Evolutionary conservation across 2,113 vertebrate species (phyloP), one percentile per base, ranked within the genome.

Genomic region (Todiramphus chloris): DNA sequence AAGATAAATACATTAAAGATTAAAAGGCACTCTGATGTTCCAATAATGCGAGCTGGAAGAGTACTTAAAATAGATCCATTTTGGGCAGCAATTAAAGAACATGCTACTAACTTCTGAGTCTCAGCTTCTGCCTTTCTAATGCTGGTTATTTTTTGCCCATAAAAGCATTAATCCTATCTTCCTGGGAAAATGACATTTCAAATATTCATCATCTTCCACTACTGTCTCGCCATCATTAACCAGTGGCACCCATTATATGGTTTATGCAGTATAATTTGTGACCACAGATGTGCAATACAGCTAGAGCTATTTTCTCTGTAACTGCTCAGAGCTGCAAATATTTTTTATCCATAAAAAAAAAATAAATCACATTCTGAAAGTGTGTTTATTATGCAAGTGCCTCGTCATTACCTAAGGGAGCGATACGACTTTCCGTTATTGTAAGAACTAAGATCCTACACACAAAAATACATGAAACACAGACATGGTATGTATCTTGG

Each of bases 1-100:
- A 82, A 63, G 73, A 91, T n/a, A 96, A 92, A 97, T 74, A 67
- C 87, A 87, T 94, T 89, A 95, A 94, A 93, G 83, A 92, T 89
- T 83, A 88, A 92, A 88, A 92, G 72, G 37, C 60, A 83, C 60
- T 78, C 68, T 1, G 2, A 78, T 74, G 73, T 92, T 90, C 79
- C 76, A 81, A 43, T 83, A 92, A 89, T 10, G 3, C 0, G 1
- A 69, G 72, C 76, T 81, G 10, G 41, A 83, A 74, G 46, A 35
- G 39, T 72, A 46, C 89, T 67, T 92, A 94, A 96, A 97, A 93
- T 83, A 96, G 87, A 95, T 67, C 83, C 35, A 89, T 91, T 91
- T 55, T 12, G 91, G 87, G 86, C 89, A 94, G 80, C 89, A 91
- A 78, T 91, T 91, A 92, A 95, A 91, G 93, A 96, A 90, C 41